Evolutionary conservation across 1,140 invertebrate species (phyloP).

Genomic region (Apis laboriosa): DNA sequence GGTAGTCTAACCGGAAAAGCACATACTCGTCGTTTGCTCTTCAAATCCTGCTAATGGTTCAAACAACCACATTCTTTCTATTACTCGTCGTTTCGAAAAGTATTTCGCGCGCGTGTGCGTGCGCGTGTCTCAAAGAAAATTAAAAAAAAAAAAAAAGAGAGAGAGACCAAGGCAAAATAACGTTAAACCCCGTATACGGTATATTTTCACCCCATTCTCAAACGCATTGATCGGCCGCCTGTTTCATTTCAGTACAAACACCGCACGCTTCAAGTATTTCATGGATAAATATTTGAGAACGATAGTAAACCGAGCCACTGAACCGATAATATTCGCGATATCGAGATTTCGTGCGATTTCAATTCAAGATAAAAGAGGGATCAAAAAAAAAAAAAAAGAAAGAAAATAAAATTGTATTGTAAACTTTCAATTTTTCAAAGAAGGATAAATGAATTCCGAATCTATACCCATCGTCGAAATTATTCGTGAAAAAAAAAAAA

Average conservation of each 20-base stretch:
- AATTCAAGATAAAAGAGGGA: neutral
- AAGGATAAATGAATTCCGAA: no score
- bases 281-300: neutral
- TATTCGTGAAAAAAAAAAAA: neutral
- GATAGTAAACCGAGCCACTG: neutral
- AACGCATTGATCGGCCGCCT: neutral
- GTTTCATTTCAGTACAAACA: neutral
- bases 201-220: neutral
- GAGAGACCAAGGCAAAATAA: neutral
- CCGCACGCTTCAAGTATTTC: neutral
- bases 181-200: neutral
- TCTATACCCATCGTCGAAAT: no score
- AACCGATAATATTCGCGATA: neutral
- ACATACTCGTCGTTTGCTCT: slow-evolving; percentile 9
- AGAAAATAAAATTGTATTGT: neutral
- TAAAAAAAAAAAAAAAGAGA: neutral
- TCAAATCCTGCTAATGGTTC: slow-evolving; percentile 24
- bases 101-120: no score
- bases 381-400: no score
- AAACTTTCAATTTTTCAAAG: no score
- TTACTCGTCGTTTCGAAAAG: neutral
- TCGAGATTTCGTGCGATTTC: neutral
- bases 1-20: neutral
- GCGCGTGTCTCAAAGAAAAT: neutral
- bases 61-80: slow-evolving; percentile 12